Conservation (phyloP, 2,888 invertebrate species). For the Sinopyrophorus schimmeli region DNA sequence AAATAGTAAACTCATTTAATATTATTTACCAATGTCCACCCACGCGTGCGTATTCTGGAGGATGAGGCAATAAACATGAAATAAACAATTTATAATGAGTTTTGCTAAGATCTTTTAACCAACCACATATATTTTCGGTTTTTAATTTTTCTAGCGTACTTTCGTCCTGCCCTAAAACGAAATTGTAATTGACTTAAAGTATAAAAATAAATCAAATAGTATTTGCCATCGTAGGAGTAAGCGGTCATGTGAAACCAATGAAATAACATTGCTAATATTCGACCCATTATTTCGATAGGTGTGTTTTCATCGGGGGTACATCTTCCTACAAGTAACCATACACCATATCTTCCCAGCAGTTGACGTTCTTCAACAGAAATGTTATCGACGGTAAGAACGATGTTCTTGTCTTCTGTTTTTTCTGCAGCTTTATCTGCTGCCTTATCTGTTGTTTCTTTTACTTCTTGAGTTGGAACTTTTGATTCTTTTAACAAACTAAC, state of each 20-base stretch:
- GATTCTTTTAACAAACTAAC: constrained; percentile 87
- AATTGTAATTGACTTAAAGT: not conserved
- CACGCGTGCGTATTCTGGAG: constrained; percentile 92
- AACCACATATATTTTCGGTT: constrained; percentile 88
- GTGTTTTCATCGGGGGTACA: constrained; percentile 81
- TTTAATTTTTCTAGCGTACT: constrained; percentile 90
- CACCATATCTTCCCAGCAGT: constrained; percentile 90
- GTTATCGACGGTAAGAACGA: constrained; percentile 63
- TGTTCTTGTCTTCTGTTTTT: constrained; percentile 53
- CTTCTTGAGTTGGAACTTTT: constrained; percentile 74
- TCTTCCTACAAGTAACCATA: constrained; percentile 95
- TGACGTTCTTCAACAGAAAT: constrained; percentile 85
- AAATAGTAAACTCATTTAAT: constrained; percentile 1
- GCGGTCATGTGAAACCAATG: constrained; percentile 99
- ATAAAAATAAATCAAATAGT: not conserved
- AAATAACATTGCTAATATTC: constrained; percentile 93
- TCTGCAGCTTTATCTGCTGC: no score
- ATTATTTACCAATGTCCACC: constrained; percentile 88
- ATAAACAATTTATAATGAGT: constrained; percentile 88
- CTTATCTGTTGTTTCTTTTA: constrained; percentile 59
- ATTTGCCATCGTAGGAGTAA: constrained; percentile 89
- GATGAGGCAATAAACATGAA: constrained; percentile 92
- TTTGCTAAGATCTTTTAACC: constrained; percentile 83
- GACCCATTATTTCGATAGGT: constrained; percentile 79
- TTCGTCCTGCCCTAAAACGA: constrained; percentile 71